phyloP scores from a whole-genome alignment of 2,797 vertebrate genomes.

The Coilia nasus region DNA sequence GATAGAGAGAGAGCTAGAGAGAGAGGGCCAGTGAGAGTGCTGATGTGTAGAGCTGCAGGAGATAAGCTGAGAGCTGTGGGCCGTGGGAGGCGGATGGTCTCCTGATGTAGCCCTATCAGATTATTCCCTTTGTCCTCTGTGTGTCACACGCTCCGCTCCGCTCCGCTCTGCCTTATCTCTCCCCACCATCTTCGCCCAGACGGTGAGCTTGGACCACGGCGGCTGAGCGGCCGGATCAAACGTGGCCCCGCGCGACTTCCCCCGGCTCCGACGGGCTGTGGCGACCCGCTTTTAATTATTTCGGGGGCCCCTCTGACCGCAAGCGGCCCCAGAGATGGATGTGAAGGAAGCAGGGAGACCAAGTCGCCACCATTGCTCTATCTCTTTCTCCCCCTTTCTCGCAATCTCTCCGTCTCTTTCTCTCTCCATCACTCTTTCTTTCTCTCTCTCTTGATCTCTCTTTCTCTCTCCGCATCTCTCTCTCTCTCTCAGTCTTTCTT shows the following conservation, averaged over 20 bases:
- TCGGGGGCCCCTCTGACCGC: constrained; percentile 21
- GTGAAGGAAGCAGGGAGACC: not conserved
- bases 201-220: constrained; percentile 52
- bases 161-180: constrained; percentile 57
- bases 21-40: constrained; percentile 2
- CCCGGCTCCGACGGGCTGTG: constrained; percentile 37
- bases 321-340: not conserved
- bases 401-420: not conserved
- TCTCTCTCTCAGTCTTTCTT: too few relatives aligned
- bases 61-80: constrained; percentile 29
- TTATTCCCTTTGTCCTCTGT: constrained; percentile 68
- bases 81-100: constrained; percentile 34
- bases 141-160: constrained; percentile 58
- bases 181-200: constrained; percentile 49
- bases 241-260: constrained; percentile 34
- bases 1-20: not conserved
- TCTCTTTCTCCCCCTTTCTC: not conserved
- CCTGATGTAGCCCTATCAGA: constrained; percentile 59
- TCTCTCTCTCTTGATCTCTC: not conserved
- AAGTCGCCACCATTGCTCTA: not conserved
- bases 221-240: constrained; percentile 52
- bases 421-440: not conserved
- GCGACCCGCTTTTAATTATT: constrained; percentile 38
- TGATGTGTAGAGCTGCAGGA: constrained; percentile 40
- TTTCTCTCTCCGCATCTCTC: too few relatives aligned